phyloP scores from a whole-genome alignment of 2,888 invertebrate species.

The Drosophila pegasa region DNA sequence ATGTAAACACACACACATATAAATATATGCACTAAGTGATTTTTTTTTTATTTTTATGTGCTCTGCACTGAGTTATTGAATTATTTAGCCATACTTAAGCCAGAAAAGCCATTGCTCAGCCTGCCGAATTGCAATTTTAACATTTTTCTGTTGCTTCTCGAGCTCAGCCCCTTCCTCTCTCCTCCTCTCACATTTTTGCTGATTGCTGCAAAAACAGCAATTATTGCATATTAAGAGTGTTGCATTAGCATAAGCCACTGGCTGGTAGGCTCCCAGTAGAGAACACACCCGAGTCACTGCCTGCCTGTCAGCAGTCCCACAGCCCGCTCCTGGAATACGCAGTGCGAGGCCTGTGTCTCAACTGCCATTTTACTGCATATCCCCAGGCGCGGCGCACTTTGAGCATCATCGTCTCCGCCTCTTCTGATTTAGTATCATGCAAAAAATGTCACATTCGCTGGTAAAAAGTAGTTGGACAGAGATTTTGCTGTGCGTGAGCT shows the following conservation, averaged over 20 bases:
- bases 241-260: constrained; percentile 52
- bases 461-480: constrained; percentile 13
- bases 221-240: constrained; percentile 62
- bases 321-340: constrained; percentile 53
- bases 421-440: constrained; percentile 48
- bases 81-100: constrained; percentile 39
- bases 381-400: constrained; percentile 70
- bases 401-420: constrained; percentile 40
- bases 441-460: constrained; percentile 33
- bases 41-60: constrained; percentile 14
- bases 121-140: constrained; percentile 26
- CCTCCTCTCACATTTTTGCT: constrained; percentile 22
- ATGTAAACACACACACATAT: background rate
- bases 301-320: constrained; percentile 32
- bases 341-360: constrained; percentile 47
- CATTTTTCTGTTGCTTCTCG: background rate
- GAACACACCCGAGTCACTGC: background rate
- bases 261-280: background rate
- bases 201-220: constrained; percentile 60
- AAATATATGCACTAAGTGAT: background rate
- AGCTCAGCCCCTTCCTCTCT: background rate
- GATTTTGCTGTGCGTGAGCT: background rate
- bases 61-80: constrained; percentile 34
- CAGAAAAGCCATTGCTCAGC: constrained; percentile 29
- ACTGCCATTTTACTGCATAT: constrained; percentile 73